A percentile compares a stretch with the other conserved stretches of the same genome.
Conservation (phyloP, 1,140 invertebrate genomes). For the Heliconius hermathena region DNA sequence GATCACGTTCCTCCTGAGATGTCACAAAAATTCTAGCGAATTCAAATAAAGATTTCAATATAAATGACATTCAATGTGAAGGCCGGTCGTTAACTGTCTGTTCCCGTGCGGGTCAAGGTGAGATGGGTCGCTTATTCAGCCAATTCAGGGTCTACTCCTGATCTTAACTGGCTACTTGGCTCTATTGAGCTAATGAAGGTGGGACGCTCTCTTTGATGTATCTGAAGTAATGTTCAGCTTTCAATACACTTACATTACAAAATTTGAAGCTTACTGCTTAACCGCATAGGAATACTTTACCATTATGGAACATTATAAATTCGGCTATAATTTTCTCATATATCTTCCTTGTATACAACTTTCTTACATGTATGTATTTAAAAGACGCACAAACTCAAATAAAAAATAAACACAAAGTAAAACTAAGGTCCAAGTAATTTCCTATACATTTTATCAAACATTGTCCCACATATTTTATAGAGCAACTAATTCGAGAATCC, state of each 20-base stretch:
- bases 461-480: neutral
- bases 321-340: neutral
- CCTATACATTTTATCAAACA: no score
- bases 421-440: neutral
- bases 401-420: neutral
- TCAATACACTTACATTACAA: neutral
- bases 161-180: constrained; percentile 17
- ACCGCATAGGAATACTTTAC: neutral
- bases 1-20: constrained; percentile 14
- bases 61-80: constrained; percentile 45
- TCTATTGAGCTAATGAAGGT: constrained; percentile 17
- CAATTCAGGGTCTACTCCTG: constrained; percentile 35
- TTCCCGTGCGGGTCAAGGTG: constrained; percentile 44
- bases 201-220: constrained; percentile 13
- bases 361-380: no score
- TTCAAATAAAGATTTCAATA: constrained; percentile 36
- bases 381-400: no score
- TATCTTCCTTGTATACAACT: no score
- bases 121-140: constrained; percentile 26
- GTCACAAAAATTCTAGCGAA: constrained; percentile 31
- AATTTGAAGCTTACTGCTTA: neutral
- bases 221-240: constrained; percentile 12
- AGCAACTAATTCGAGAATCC: neutral
- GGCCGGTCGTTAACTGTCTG: constrained; percentile 50
- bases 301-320: neutral